phyloP scores from a whole-genome alignment of 1,140 invertebrate genomes.

The Caerostris darwini region DNA sequence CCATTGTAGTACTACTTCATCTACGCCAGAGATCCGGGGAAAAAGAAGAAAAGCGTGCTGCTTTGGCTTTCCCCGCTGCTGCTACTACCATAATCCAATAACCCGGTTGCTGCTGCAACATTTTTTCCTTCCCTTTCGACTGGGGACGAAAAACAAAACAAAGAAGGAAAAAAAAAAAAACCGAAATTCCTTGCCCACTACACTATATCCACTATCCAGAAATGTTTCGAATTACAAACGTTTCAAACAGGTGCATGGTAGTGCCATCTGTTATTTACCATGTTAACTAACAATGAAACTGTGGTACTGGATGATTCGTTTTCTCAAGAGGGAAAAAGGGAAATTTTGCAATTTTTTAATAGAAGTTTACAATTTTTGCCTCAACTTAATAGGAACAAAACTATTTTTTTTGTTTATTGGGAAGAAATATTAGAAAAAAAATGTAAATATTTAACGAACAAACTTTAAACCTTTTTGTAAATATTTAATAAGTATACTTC shows the following conservation, averaged over 20 bases:
- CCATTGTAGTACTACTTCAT: conserved; percentile 69
- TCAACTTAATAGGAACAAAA: no score
- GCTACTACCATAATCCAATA: conserved; percentile 51
- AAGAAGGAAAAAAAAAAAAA: neutral
- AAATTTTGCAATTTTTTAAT: neutral
- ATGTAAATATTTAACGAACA: neutral
- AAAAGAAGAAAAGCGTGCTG: conserved; percentile 19
- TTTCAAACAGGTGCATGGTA: neutral
- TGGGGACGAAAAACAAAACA: neutral
- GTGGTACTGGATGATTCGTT: neutral
- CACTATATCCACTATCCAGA: neutral
- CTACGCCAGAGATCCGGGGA: neutral
- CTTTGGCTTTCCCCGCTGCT: neutral
- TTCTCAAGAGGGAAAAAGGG: neutral
- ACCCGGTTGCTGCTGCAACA: conserved; percentile 18
- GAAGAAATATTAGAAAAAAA: neutral
- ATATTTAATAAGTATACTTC: no score
- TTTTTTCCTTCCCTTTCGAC: conserved; percentile 34
- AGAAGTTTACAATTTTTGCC: neutral
- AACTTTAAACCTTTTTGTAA: neutral
- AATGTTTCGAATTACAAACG: conserved; percentile 43
- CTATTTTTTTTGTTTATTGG: no score
- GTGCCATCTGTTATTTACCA: conserved; percentile 38
- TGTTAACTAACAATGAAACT: neutral
- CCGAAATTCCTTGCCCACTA: conserved; percentile 11